Conservation (phyloP, 2,113 vertebrate species). For the Bos taurus region ARS-UCD2.0 NC_037332.1:75535001-75535500, state of each 20-base stretch:
- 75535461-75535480: background rate
- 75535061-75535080: background rate
- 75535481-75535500: background rate
- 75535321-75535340: background rate
- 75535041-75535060: background rate
- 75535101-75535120: background rate
- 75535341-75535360: background rate
- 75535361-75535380: background rate
- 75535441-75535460: background rate
- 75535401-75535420: background rate
- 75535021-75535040: background rate
- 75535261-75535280: background rate
- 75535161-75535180: background rate
- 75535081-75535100: background rate
- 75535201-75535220: background rate
- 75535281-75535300: background rate
- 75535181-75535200: background rate
- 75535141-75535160: background rate
- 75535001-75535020: background rate
- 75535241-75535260: rapidly evolving
- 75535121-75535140: background rate
- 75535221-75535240: background rate
- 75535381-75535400: background rate
- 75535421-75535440: background rate
- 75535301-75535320: background rate